Conservation (phyloP, 2,888 invertebrate species). For the Druceiella hillmani region DNA sequence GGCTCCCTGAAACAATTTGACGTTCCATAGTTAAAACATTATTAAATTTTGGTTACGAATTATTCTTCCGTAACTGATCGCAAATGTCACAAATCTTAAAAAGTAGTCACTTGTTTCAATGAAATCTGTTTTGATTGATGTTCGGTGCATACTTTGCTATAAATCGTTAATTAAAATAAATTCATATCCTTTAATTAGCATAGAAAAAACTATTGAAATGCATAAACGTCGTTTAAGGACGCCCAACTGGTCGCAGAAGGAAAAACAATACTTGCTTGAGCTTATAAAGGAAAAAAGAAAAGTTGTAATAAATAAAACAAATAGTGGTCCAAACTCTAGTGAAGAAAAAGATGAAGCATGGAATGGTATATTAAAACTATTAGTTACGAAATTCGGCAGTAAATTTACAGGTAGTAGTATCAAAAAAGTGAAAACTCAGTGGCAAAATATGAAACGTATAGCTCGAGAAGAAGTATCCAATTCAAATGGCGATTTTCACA, state of each 20-base stretch:
- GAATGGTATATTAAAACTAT: slow-evolving; percentile 39
- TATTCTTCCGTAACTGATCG: no score
- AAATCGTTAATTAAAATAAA: slow-evolving; percentile 49
- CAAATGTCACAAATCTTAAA: no score
- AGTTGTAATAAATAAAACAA: slow-evolving; percentile 39
- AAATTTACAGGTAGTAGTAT: slow-evolving; percentile 41
- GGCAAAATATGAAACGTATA: slow-evolving; percentile 50
- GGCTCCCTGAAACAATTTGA: no score
- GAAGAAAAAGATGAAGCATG: slow-evolving; percentile 46
- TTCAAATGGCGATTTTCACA: no score
- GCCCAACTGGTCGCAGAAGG: slow-evolving; percentile 45
- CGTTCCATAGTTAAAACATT: no score
- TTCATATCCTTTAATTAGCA: slow-evolving; percentile 34
- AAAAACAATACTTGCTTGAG: slow-evolving; percentile 44
- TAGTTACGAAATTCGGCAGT: slow-evolving; percentile 36
- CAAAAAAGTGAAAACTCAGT: slow-evolving; percentile 47
- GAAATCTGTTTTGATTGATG: slow-evolving; percentile 47
- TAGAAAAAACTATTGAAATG: slow-evolving; percentile 35
- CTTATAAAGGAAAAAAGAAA: slow-evolving; percentile 43
- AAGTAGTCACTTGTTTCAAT: no score
- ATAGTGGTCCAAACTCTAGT: slow-evolving; percentile 41
- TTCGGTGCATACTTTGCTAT: slow-evolving; percentile 48
- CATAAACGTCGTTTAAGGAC: slow-evolving; percentile 37
- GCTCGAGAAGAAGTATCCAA: slow-evolving; percentile 39
- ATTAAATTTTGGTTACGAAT: no score